A percentile compares a stretch with the other conserved stretches of the same genome.
phyloP scores from a whole-genome alignment of 2,888 invertebrate species.

The Eurytoma californica region DNA sequence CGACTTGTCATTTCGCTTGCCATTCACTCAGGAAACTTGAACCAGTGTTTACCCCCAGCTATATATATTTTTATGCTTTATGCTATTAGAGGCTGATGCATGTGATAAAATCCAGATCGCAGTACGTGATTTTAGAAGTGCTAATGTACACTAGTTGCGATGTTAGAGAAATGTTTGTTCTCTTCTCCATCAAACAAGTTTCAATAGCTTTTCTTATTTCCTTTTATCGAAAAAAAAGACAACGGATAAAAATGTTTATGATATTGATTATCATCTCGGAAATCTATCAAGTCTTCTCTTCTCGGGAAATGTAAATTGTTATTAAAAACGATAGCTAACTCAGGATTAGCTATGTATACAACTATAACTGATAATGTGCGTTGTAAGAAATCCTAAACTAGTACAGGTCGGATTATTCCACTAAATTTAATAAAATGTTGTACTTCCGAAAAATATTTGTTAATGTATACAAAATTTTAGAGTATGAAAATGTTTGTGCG shows the following conservation, averaged over 20 bases:
- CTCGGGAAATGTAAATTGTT: constrained; percentile 32
- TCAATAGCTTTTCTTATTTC: constrained; percentile 4
- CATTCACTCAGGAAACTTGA: constrained; percentile 45
- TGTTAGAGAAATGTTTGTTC: constrained; percentile 6
- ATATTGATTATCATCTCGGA: constrained; percentile 36
- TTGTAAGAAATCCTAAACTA: constrained; percentile 41
- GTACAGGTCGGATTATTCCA: no score
- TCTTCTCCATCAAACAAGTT: constrained; percentile 12
- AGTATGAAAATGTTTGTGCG: background rate
- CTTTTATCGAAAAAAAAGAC: constrained; percentile 26
- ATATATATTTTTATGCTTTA: constrained; percentile 41
- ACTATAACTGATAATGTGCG: constrained; percentile 28
- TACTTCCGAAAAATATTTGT: constrained; percentile 7
- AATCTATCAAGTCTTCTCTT: constrained; percentile 40
- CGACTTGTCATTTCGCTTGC: constrained; percentile 7
- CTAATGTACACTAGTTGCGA: constrained; percentile 30
- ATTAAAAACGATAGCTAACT: constrained; percentile 21
- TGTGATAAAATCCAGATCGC: constrained; percentile 35
- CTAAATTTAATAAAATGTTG: constrained; percentile 35
- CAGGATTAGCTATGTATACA: constrained; percentile 44
- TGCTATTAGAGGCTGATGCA: constrained; percentile 15
- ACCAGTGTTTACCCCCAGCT: constrained; percentile 29
- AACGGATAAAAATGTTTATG: constrained; percentile 28
- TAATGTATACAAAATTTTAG: constrained; percentile 13
- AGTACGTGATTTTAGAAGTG: constrained; percentile 22